A percentile compares a stretch with the other conserved stretches of the same genome.
These are phyloP conservation scores for Bombus fervidus DNA, from an alignment of 1,140 invertebrate species.

Conservation along the genomic window DNA sequence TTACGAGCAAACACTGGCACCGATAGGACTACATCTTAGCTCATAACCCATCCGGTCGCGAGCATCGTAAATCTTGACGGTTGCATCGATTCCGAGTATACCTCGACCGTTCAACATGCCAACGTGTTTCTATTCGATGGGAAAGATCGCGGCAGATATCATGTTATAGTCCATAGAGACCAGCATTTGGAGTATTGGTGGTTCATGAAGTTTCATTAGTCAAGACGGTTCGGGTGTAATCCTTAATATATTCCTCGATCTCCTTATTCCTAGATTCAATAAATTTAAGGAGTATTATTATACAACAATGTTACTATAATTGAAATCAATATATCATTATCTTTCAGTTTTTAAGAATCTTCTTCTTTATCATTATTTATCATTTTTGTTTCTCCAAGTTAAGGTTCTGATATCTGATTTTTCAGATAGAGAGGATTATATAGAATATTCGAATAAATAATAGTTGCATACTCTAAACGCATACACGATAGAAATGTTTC, in stretches of 20 bases:
- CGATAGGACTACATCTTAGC: constrained; percentile 13
- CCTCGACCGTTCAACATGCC: no score
- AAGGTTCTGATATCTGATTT: not conserved
- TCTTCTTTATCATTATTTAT: not conserved
- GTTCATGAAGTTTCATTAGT: not conserved
- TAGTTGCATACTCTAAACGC: no score
- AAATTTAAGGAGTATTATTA: not conserved
- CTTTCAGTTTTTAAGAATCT: no score
- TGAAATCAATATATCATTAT: no score
- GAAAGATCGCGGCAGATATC: not conserved
- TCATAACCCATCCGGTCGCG: constrained; percentile 3
- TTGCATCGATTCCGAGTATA: not conserved
- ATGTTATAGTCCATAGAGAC: not conserved
- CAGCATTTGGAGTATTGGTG: not conserved
- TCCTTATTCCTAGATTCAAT: not conserved
- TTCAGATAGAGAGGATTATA: not conserved
- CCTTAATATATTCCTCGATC: not conserved
- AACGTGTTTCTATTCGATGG: not conserved
- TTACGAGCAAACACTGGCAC: constrained; percentile 28
- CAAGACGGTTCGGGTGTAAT: not conserved
- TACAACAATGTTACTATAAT: no score
- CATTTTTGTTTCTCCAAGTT: no score
- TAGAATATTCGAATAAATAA: not conserved
- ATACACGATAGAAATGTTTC: not conserved
- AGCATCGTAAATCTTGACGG: constrained; percentile 3